These are phyloP conservation scores for Thunnus albacares DNA, from an alignment of 2,797 vertebrate species.

Conservation along the genomic window DNA sequence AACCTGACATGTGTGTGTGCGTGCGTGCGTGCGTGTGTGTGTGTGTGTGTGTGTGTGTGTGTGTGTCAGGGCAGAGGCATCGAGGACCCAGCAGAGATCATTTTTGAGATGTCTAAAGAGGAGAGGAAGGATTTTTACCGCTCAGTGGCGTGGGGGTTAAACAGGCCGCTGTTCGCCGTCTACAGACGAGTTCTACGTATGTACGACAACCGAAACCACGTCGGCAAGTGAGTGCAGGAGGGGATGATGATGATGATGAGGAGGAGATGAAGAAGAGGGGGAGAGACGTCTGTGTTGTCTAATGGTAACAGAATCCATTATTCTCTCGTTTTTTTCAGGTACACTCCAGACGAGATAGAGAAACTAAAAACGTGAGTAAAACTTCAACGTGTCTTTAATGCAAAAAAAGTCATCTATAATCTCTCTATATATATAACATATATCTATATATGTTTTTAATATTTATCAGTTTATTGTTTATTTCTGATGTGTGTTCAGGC, in stretches of 20 bases:
- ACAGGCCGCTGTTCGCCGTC: slow-evolving; percentile 97
- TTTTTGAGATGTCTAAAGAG: slow-evolving; percentile 99
- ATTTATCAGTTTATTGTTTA: neutral
- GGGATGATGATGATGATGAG: neutral
- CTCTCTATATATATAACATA: too few relatives aligned
- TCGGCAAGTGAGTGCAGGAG: slow-evolving; percentile 93
- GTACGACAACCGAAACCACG: slow-evolving; percentile 99
- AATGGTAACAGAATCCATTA: too few relatives aligned
- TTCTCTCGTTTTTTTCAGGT: slow-evolving; percentile 79
- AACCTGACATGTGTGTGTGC: neutral
- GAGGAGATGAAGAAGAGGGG: too few relatives aligned
- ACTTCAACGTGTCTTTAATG: too few relatives aligned
- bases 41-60: slow-evolving; percentile 10
- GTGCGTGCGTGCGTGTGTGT: neutral
- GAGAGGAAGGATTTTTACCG: slow-evolving; percentile 99
- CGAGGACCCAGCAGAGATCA: slow-evolving; percentile 97
- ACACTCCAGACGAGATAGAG: slow-evolving; percentile 96
- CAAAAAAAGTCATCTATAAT: too few relatives aligned
- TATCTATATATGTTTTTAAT: too few relatives aligned
- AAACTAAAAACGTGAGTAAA: slow-evolving; percentile 95
- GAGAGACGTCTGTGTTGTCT: too few relatives aligned
- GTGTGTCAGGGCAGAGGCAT: slow-evolving; percentile 91
- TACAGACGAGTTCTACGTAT: slow-evolving; percentile 97
- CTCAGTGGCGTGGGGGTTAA: slow-evolving; percentile 96
- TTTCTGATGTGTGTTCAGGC: slow-evolving; percentile 76